Base-by-base conservation (phyloP, 2,113 vertebrate genomes). In the Microtus richardsoni region DNA sequence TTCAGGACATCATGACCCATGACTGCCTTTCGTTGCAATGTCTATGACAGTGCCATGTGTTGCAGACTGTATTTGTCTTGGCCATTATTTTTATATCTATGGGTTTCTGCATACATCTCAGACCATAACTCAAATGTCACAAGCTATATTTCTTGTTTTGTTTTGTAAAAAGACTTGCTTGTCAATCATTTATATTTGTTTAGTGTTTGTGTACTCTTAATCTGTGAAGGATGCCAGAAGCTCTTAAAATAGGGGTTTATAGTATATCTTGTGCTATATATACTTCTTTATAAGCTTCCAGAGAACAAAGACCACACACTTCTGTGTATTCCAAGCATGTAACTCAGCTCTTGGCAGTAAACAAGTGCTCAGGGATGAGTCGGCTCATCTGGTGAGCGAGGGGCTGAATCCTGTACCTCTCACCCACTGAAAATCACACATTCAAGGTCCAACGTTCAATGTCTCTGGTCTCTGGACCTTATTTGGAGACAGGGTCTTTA, bases 21-120 rank as follows among this genome's bases (percentile, higher is more conserved):
- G 54, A 58, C n/a, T 39, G 44, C 52, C 9, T n/a, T 26, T 88
- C 54, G n/a, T 54, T 85, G n/a, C 30, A 90, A 73, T 2, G 8
- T 54, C 6, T 52, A 77, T 2, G 2, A 47, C 1, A 41, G 80
- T 85, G 26, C 24, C 30, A 49, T 64, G 9, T n/a, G 82, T 68
- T 39, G 24, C 2, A 49, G 52, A 41, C 6, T 8, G 21, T 74
- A 44, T 1, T 49, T 22, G 24, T 44, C 17, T 22, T 5, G 10
- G 33, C n/a, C 33, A 82, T 96, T 41, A 62, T 44, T 14, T 78
- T 12, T 62, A 73, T 77, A 19, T 58, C 66, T 70, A 21, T 79
- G 91, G 91, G 36, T 70, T 92, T 7, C 36, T 92, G 36, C 4
- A 87, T 62, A 47, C 2, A 93, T 93, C 88, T 80, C n/a, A 89